Evolutionary conservation across 2,888 invertebrate species (phyloP).

Genomic region (Heliconius cydno): DNA sequence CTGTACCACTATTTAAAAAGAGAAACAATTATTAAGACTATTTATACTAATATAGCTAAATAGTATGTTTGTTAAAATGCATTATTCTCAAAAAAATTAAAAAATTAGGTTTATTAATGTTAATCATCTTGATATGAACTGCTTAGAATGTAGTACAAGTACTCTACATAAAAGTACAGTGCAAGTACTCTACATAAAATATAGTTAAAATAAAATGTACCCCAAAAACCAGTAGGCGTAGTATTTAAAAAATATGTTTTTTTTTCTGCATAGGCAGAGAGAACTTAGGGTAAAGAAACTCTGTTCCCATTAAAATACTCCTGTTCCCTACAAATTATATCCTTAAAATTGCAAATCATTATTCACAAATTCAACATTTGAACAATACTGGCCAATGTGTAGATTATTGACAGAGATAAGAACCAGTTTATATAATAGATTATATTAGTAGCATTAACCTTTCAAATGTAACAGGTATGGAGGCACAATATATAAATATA

Average conservation of each 20-base stretch:
- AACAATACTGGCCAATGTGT: not conserved
- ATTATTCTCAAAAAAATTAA: too few relatives aligned
- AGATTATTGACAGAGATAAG: conserved; percentile 12
- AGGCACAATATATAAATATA: not conserved
- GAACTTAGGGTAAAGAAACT: not conserved
- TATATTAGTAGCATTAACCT: not conserved
- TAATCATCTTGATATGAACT: too few relatives aligned
- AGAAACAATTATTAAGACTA: conserved; percentile 2
- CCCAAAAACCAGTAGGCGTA: too few relatives aligned
- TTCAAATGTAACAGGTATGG: not conserved
- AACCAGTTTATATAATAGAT: conserved; percentile 15
- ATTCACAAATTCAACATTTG: not conserved
- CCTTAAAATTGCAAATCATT: not conserved
- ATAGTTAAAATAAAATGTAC: too few relatives aligned
- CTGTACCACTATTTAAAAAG: conserved; percentile 60
- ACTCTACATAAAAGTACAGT: too few relatives aligned
- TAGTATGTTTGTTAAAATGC: not conserved
- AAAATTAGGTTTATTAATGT: too few relatives aligned
- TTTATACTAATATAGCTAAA: not conserved
- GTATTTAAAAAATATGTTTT: not conserved
- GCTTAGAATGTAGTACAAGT: too few relatives aligned
- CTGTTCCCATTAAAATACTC: not conserved
- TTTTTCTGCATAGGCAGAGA: not conserved
- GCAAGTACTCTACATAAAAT: too few relatives aligned
- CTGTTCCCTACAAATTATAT: not conserved